Base-by-base conservation (phyloP, 2,797 vertebrate species). In the Acanthurus lineatus region DNA sequence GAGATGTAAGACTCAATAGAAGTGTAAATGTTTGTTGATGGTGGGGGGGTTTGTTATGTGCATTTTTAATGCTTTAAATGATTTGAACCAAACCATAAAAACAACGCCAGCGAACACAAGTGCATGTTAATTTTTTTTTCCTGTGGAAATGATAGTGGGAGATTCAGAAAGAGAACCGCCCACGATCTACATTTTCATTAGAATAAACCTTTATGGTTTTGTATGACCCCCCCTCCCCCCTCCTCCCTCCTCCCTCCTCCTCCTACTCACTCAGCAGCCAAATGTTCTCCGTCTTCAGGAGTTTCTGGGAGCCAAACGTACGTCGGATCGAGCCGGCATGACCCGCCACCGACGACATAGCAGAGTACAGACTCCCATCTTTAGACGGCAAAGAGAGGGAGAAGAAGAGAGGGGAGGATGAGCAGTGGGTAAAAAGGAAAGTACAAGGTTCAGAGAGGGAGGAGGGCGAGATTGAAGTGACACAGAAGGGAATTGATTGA, bases 321-420 rank as follows among this genome's bases (percentile, higher is more conserved):
- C 96, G 93, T 9, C 93, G 93, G 77, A 96, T 95, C 1, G 91
- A 93, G 84, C 96, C 95, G 5, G 85, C 28, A 10, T 92, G 92
- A 77, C 92, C 90, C 20, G 81, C 86, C 68, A 89, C 92, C 38
- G 94, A 92, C 3, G 96, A 96, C 86, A 96, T 88, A 0, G 96
- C 96, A 3, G 96, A 95, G 63, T 96, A 96, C 75, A 96, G 91
- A 82, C 84, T 96, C 44, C 94, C 95, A 81, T 96, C 96, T 96
- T 96, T 35, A 35, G 32, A 35, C 5, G 32, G 32, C 32, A 35
- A 35, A 35, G 86, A 90, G 72, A 67, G 9, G n/a, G 45, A 63
- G 17, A 63, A 0, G 1, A 47, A 79, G 60, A 76, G 59, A 76
- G 42, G 20, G 67, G 47, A 59, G 35, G 47, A 32, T 56, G 76